Percentiles rank a stretch among this genome's conserved stretches.
Evolutionary conservation across 2,888 invertebrate genomes (phyloP).

Genomic region (Laothoe populi): DNA sequence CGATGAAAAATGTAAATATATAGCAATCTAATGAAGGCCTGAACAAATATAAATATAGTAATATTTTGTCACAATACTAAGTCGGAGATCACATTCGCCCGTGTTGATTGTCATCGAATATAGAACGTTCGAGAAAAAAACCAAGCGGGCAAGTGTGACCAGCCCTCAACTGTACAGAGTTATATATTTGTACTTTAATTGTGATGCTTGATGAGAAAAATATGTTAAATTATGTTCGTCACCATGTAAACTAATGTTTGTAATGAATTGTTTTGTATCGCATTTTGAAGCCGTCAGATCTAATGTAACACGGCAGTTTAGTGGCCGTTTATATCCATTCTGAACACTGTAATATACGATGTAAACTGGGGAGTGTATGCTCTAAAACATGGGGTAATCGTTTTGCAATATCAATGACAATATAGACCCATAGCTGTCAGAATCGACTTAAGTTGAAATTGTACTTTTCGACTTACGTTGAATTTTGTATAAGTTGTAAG

Average conservation of each 20-base stretch:
- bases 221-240: slow-evolving; percentile 68
- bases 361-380: slow-evolving; percentile 13
- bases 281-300: slow-evolving; percentile 36
- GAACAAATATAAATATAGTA: slow-evolving; percentile 61
- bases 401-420: slow-evolving; percentile 30
- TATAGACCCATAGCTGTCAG: too few relatives aligned
- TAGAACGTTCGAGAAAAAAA: slow-evolving; percentile 2
- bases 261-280: slow-evolving; percentile 58
- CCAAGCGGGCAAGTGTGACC: slow-evolving; percentile 7
- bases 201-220: slow-evolving; percentile 53
- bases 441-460: too few relatives aligned
- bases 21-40: slow-evolving; percentile 76
- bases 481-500: too few relatives aligned
- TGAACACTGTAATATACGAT: slow-evolving; percentile 30
- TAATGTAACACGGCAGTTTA: background rate
- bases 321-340: slow-evolving; percentile 31
- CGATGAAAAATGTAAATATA: slow-evolving; percentile 69
- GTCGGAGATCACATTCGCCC: slow-evolving; percentile 11
- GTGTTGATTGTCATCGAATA: slow-evolving; percentile 6
- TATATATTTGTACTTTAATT: slow-evolving; percentile 68
- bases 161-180: slow-evolving; percentile 54
- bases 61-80: slow-evolving; percentile 71
- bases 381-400: slow-evolving; percentile 26
- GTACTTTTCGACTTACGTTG: too few relatives aligned
- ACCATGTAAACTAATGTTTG: slow-evolving; percentile 49